Conservation (phyloP, 1,140 invertebrate genomes). For the Drosophila varians region DNA sequence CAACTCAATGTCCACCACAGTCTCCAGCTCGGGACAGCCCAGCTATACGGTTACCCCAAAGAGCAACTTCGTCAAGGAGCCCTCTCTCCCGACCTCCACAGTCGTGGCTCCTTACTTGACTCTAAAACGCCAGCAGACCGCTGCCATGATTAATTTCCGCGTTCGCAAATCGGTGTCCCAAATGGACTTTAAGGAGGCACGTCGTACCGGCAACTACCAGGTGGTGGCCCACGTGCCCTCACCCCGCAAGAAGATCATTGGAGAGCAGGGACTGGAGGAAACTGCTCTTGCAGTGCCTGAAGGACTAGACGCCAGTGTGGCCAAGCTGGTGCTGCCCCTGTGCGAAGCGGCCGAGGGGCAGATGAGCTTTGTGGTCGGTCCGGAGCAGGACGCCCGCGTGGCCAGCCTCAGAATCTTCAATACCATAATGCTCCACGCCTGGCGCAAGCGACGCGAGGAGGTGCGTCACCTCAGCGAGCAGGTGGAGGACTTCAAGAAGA, state of each 20-base stretch:
- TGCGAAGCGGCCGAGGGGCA: conserved; percentile 19
- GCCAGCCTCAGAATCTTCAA: conserved; percentile 75
- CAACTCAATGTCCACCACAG: conserved; percentile 37
- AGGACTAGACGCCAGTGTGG: conserved; percentile 25
- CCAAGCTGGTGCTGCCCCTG: conserved; percentile 34
- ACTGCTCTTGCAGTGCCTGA: neutral
- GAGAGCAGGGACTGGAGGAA: neutral
- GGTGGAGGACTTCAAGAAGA: conserved; percentile 54
- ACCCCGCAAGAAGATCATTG: conserved; percentile 5
- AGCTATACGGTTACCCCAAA: conserved; percentile 9
- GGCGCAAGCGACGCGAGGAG: conserved; percentile 66
- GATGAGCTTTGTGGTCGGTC: conserved; percentile 43
- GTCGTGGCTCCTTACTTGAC: conserved; percentile 31
- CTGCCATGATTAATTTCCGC: conserved; percentile 55
- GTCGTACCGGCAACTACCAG: conserved; percentile 60
- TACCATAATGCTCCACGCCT: conserved; percentile 69
- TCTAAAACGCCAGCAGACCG: conserved; percentile 59
- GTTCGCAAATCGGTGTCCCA: conserved; percentile 72
- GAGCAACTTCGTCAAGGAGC: neutral
- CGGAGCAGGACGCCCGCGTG: conserved; percentile 55
- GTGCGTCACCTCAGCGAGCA: conserved; percentile 60
- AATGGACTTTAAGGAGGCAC: conserved; percentile 74
- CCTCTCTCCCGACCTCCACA: conserved; percentile 6
- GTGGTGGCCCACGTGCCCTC: conserved; percentile 52
- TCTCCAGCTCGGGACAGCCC: conserved; percentile 4